Base-by-base conservation (phyloP, 1,140 invertebrate species). In the Ceratoteleas bidentatus region DNA sequence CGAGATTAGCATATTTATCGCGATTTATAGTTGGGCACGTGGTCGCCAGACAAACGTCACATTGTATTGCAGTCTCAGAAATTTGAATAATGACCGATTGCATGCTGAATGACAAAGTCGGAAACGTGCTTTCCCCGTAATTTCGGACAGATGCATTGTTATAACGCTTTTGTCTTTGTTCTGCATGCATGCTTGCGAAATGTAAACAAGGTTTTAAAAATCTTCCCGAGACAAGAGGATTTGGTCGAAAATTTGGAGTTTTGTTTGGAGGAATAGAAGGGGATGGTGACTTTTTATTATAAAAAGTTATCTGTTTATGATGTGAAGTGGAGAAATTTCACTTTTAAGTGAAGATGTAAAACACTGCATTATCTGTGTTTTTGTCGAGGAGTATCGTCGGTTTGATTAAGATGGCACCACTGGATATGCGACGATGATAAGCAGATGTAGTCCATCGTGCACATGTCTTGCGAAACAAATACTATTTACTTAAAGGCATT, bases 31-130 rank as follows among this genome's bases (percentile, higher is more conserved):
- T 36, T 62, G 13, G 62, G 61, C 76, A 73, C 62, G 68, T 79
- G 76, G 61, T 66, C 33, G 50, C 54, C 57, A 56, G 68, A 79
- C 69, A 66, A 73, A 73, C 61, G 68, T 72, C 56, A 73, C 68
- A 65, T 64, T 79, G 76, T 73, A 60, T 50, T 50, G 57, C 68
- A 62, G 68, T 72, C 56, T 61, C 38, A 73, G 68, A 73, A 68
- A 79, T 79, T 79, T 79, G 68, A 73, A 79, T 79, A 79, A 79
- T 79, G 61, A 79, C 62, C 61, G 56, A 79, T 73, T 68, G 68
- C 61, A 73, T 73, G 61, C 61, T 68, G 69, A 79, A 79, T 73
- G 56, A 73, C 60, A 79, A 79, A 61, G 76, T 52, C 8, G 53
- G 49, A 60, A 79, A 61, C 69, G 56, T 68, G 66, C 58, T 65